Evolutionary conservation across 2,113 vertebrate species (phyloP).

Genomic region (Mustela nigripes): DNA sequence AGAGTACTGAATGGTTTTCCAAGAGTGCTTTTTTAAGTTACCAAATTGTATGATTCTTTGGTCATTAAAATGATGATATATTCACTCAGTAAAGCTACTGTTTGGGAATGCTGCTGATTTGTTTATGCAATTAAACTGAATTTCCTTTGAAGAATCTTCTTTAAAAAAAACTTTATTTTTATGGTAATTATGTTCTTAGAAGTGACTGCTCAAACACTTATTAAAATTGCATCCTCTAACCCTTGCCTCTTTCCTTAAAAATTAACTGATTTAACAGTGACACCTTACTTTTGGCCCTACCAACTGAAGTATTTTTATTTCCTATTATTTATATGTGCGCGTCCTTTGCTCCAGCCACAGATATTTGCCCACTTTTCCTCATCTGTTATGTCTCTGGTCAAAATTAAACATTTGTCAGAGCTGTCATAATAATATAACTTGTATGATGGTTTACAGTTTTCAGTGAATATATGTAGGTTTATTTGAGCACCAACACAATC

Average conservation of each 20-base stretch:
- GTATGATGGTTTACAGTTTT: neutral
- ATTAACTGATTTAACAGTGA: neutral
- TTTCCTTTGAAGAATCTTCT: constrained; percentile 43
- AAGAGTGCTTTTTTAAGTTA: neutral
- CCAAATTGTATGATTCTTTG: neutral
- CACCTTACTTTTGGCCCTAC: neutral
- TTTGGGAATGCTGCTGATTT: neutral
- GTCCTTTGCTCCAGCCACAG: neutral
- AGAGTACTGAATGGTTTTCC: neutral
- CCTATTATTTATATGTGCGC: neutral
- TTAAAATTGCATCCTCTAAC: neutral
- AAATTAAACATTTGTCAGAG: constrained; percentile 12
- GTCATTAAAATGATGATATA: neutral
- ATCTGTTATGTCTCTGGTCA: neutral
- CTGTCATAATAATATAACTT: constrained; percentile 13
- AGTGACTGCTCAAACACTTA: neutral
- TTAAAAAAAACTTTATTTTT: neutral
- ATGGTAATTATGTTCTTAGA: constrained; percentile 11
- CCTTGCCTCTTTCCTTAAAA: neutral
- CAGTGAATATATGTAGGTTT: neutral
- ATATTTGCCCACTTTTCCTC: neutral
- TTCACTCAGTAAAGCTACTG: neutral
- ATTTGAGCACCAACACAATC: neutral
- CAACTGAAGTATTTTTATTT: neutral
- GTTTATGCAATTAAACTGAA: constrained; percentile 13